Evolutionary conservation across 1,140 invertebrate genomes (phyloP), one percentile per base, ranked within the genome.

Genomic region (Scaptomyza montana): DNA sequence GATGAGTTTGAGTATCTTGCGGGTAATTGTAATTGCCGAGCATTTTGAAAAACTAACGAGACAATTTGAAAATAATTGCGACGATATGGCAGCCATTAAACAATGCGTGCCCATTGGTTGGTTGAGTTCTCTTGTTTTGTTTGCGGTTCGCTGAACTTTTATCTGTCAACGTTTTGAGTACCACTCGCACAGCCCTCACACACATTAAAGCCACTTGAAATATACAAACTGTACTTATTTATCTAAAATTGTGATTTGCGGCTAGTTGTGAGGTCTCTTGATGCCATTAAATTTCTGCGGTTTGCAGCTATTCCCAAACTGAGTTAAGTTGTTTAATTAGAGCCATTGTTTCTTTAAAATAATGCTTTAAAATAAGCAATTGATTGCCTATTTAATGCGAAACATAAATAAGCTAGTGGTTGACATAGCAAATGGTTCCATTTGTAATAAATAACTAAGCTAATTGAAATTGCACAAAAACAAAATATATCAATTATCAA

Each of bases 21-120:
- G 74, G 77, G 77, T 66, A 77, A 80, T 74, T 65, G 82, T 86
- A 86, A 87, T 87, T 86, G 80, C 80, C 61, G 64, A 51, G 61
- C 80, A 80, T 82, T 80, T 78, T 70, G 33, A 47, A 78, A 72
- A 87, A 61, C 81, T 87, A 86, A 86, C 81, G 82, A 86, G 78
- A 87, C 81, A 86, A 86, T 86, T 86, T 87, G 74, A 87, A 86
- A 87, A 87, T 86, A 86, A 86, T 86, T 86, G 81, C 75, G 41
- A n/a, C 46, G 75, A 86, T 86, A 86, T 76, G 75, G 82, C 82
- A 64, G 71, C 78, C 82, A 86, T 87, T 87, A 76, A 70, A 74
- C 74, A 61, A 63, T 82, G 78, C 46, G 50, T 61, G 74, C 74
- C 55, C 81, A 85, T 85, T 85, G 80, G 80, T 51, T 85, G 80